Conservation (phyloP, 2,888 invertebrate genomes). For the Rugalucina vietnamica region DNA sequence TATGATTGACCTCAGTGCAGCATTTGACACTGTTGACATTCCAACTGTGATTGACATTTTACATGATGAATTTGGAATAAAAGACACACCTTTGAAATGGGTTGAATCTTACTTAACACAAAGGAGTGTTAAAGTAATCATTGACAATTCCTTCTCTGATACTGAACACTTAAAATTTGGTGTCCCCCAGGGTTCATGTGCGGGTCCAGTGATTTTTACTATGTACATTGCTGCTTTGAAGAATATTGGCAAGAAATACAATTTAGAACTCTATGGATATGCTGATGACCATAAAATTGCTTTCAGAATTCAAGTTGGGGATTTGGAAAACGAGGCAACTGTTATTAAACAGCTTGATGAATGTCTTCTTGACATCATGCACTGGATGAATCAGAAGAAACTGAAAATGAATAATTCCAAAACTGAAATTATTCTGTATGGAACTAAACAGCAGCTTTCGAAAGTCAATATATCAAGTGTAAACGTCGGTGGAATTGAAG, state of each 20-base stretch:
- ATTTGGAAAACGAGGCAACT: constrained; percentile 15
- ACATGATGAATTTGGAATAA: constrained; percentile 29
- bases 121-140: constrained; percentile 26
- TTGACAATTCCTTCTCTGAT: constrained; percentile 22
- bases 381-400: constrained; percentile 48
- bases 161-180: constrained; percentile 35
- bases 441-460: constrained; percentile 38
- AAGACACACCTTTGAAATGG: constrained; percentile 31
- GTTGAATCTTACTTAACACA: constrained; percentile 42
- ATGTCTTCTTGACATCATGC: constrained; percentile 39
- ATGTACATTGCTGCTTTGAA: constrained; percentile 47
- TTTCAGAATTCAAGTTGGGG: constrained; percentile 32
- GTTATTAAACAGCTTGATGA: constrained; percentile 18
- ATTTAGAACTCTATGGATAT: constrained; percentile 35
- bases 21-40: constrained; percentile 43
- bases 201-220: constrained; percentile 41
- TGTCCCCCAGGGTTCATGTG: constrained; percentile 48
- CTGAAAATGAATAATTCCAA: constrained; percentile 47
- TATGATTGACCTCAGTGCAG: constrained; percentile 38
- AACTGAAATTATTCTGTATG: constrained; percentile 42
- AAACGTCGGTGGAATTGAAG: constrained; percentile 11
- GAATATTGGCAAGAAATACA: constrained; percentile 31
- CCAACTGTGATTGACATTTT: constrained; percentile 20
- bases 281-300: constrained; percentile 44
- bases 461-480: constrained; percentile 33